Evolutionary conservation across 2,888 invertebrate genomes (phyloP), one percentile per base, ranked within the genome.

Genomic region (Ypsolopha scabrella): DNA sequence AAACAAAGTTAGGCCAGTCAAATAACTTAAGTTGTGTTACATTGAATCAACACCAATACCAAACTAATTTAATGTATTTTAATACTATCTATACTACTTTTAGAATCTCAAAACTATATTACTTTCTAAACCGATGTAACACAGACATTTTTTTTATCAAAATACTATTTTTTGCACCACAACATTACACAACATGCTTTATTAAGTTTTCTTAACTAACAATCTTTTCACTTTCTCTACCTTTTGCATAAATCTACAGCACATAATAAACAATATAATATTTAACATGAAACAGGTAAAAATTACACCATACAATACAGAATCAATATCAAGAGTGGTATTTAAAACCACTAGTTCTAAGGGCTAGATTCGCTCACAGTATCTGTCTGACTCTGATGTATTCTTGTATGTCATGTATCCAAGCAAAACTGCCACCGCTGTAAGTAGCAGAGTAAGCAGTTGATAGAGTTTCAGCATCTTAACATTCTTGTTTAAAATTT

Each of bases 361-460:
- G 7, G 68, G 82, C 81, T 85, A 85, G 62, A 83, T 79, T 1
- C 71, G 63, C 39, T 78, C 75, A 62, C 80, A 82, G 14, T 76
- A 80, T 6, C 67, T 65, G 0, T 70, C 68, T 34, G 33, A 7
- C 0, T 68, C 60, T n/a, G 59, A 65, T 0, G 69, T 59, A 51
- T 69, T 72, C 36, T 71, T 72, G 52, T 80, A 82, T 6, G 83
- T 58, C 1, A 85, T 50, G 45, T 72, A 77, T 0, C 76, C 78
- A 0, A 85, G 54, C 0, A 80, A 50, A 0, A 80, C 74, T 0
- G 77, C 71, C 0, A 76, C 53, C 0, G 64, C 62, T 0, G 80
- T 80, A 54, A 85, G 59, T 0, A 75, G 45, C 2, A 85, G 57
- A 0, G 80, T 80, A 0, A 82, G 7, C 7, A 78, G 64, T 49